Conservation (phyloP, 2,888 invertebrate genomes). For the Trachelus stipa region DNA sequence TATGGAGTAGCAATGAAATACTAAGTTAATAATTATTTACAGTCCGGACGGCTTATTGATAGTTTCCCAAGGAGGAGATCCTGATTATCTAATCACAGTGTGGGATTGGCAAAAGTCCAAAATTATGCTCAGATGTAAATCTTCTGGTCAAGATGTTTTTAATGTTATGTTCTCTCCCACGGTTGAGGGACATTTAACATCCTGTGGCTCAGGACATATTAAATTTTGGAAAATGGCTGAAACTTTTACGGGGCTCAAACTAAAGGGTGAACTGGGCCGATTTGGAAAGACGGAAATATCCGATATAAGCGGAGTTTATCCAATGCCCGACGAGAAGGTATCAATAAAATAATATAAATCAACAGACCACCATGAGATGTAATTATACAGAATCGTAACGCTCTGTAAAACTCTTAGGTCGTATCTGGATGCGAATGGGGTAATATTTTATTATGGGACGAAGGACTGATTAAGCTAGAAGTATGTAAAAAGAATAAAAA, state of each 20-base stretch:
- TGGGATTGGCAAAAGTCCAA: constrained; percentile 87
- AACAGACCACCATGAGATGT: neutral
- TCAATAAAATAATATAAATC: neutral
- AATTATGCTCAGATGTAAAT: constrained; percentile 83
- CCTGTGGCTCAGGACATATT: constrained; percentile 81
- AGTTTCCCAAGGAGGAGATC: constrained; percentile 86
- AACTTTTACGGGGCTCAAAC: constrained; percentile 91
- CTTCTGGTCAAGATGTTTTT: constrained; percentile 85
- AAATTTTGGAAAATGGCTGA: constrained; percentile 95
- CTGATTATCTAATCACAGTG: constrained; percentile 88
- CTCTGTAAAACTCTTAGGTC: constrained; percentile 67
- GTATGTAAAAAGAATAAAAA: constrained; percentile 78
- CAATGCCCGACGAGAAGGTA: constrained; percentile 91
- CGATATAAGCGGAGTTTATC: constrained; percentile 85
- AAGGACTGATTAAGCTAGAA: constrained; percentile 87
- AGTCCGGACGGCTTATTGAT: constrained; percentile 85
- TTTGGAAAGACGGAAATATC: constrained; percentile 94
- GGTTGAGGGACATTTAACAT: constrained; percentile 82
- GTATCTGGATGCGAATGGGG: constrained; percentile 92
- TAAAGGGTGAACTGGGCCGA: constrained; percentile 88
- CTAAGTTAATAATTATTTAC: constrained; percentile 38
- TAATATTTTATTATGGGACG: constrained; percentile 92
- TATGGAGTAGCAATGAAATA: neutral
- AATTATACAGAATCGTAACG: neutral
- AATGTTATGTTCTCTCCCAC: constrained; percentile 85